phyloP scores from a whole-genome alignment of 2,797 vertebrate genomes.

The Adelosebastes latens region DNA sequence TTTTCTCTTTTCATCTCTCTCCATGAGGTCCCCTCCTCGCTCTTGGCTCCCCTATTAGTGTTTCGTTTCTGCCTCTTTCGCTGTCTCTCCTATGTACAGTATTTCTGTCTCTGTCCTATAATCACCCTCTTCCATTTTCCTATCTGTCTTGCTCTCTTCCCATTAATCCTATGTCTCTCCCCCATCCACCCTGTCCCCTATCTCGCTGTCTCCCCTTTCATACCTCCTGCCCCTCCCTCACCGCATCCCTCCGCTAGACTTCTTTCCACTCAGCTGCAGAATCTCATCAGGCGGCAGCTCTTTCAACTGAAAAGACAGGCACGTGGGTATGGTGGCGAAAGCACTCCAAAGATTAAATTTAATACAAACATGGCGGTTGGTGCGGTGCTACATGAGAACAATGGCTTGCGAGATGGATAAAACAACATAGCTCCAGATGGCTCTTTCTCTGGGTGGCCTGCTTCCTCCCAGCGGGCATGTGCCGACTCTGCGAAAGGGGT shows the following conservation, averaged over 20 bases:
- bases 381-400: conserved; percentile 41
- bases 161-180: conserved; percentile 38
- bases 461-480: conserved; percentile 62
- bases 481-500: conserved; percentile 58
- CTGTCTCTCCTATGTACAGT: conserved; percentile 4
- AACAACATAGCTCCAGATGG: conserved; percentile 70
- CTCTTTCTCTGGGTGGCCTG: conserved; percentile 62
- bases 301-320: conserved; percentile 45
- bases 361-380: conserved; percentile 47
- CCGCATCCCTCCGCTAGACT: not conserved
- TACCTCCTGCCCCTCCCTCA: not conserved
- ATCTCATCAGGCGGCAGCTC: conserved; percentile 53
- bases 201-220: conserved; percentile 38
- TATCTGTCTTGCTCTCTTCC: conserved; percentile 17
- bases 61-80: not conserved
- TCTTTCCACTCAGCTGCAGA: conserved; percentile 39
- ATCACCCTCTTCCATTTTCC: conserved; percentile 20
- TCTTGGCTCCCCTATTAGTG: conserved; percentile 34
- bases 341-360: conserved; percentile 56
- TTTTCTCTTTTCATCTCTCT: conserved; percentile 41
- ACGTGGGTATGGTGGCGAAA: conserved; percentile 39
- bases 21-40: not conserved
- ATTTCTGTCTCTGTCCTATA: conserved; percentile 31
- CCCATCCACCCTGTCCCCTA: not conserved
- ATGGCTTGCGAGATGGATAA: conserved; percentile 27